Conservation (phyloP, 1,140 invertebrate species). For the Drosophila truncata region DNA sequence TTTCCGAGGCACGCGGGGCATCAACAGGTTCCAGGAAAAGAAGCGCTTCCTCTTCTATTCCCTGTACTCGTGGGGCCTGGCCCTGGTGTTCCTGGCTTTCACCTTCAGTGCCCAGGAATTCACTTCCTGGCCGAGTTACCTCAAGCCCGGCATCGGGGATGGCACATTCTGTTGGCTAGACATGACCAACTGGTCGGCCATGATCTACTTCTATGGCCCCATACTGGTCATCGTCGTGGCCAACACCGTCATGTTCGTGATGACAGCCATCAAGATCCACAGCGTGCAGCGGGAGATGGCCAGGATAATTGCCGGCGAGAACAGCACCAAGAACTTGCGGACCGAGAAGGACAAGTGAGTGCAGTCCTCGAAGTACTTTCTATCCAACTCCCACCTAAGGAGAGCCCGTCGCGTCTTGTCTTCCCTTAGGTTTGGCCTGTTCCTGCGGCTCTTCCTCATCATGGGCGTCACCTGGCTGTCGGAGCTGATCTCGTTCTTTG, state of each 20-base stretch:
- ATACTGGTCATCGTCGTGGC: slow-evolving; percentile 89
- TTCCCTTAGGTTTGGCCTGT: slow-evolving; percentile 88
- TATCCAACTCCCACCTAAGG: slow-evolving; percentile 21
- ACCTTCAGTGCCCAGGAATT: slow-evolving; percentile 86
- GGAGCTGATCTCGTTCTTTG: slow-evolving; percentile 89
- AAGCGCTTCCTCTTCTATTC: slow-evolving; percentile 89
- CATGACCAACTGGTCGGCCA: slow-evolving; percentile 84
- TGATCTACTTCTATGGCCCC: slow-evolving; percentile 91
- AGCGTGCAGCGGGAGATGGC: slow-evolving; percentile 87
- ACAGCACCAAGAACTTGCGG: slow-evolving; percentile 86
- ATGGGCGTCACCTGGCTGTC: slow-evolving; percentile 91
- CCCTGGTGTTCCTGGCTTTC: slow-evolving; percentile 85
- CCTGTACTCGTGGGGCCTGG: slow-evolving; percentile 90
- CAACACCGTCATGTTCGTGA: slow-evolving; percentile 90
- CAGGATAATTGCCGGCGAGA: slow-evolving; percentile 87
- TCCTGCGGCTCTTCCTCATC: slow-evolving; percentile 90
- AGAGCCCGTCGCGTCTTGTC: slow-evolving; percentile 2
- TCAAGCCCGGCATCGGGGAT: slow-evolving; percentile 87
- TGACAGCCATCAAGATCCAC: slow-evolving; percentile 90
- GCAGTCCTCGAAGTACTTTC: background rate
- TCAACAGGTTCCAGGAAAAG: slow-evolving; percentile 85
- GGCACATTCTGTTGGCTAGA: slow-evolving; percentile 87
- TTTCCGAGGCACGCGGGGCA: slow-evolving; percentile 87
- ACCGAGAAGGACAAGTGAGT: slow-evolving; percentile 88
- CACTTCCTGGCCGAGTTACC: slow-evolving; percentile 77